Evolutionary conservation across 2,888 invertebrate genomes (phyloP).

Genomic region (Deilephila porcellus): DNA sequence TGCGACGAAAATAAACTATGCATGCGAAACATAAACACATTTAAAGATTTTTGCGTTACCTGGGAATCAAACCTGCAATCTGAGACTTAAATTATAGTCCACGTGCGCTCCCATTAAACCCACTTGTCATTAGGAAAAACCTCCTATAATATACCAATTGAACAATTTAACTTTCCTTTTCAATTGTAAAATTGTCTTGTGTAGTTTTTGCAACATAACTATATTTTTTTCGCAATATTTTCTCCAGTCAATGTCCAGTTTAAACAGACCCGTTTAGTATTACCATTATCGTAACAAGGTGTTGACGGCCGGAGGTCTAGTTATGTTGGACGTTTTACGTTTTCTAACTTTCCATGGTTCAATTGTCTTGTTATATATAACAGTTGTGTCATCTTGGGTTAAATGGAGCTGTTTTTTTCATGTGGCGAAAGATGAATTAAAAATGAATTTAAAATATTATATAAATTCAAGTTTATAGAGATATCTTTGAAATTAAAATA

Average conservation of each 20-base stretch:
- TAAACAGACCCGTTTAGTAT: background rate
- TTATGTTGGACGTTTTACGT: slow-evolving; percentile 55
- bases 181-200: background rate
- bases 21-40: no score
- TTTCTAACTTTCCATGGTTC: slow-evolving; percentile 81
- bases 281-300: background rate
- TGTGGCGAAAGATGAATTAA: background rate
- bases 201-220: slow-evolving; percentile 11
- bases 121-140: no score
- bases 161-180: background rate
- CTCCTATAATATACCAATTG: background rate
- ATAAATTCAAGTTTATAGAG: no score
- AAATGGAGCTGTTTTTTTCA: background rate
- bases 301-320: slow-evolving; percentile 39
- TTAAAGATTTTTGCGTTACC: no score
- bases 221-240: slow-evolving; percentile 24
- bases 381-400: slow-evolving; percentile 22
- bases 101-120: no score
- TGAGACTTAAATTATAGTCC: background rate
- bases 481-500: no score
- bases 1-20: no score
- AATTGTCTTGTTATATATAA: slow-evolving; percentile 63
- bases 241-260: background rate
- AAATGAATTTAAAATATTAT: no score
- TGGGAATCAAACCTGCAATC: background rate